Conservation (phyloP, 1,140 invertebrate species). For the Yoshiicerus persimilis region DNA sequence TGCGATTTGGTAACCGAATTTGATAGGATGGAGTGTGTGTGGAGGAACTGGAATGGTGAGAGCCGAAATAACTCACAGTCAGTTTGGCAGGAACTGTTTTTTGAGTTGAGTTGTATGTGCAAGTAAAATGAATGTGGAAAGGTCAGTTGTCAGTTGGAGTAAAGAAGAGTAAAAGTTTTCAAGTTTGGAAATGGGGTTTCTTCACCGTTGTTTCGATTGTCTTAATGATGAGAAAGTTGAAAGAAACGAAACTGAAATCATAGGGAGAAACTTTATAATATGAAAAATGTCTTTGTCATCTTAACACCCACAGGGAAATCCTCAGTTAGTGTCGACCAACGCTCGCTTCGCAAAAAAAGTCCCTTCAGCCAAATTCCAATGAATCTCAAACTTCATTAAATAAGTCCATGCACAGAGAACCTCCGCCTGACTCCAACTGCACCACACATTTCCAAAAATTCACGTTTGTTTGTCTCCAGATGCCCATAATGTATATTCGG, state of each 20-base stretch:
- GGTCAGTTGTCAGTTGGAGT: not conserved
- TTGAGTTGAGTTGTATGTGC: not conserved
- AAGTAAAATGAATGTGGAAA: not conserved
- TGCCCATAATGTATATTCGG: not conserved
- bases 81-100: not conserved
- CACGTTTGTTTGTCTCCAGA: not conserved
- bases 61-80: not conserved
- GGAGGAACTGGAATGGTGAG: no score
- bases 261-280: not conserved
- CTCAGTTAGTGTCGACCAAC: not conserved
- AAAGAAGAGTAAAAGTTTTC: not conserved
- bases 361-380: not conserved
- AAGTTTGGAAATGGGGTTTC: not conserved
- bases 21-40: no score
- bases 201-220: not conserved
- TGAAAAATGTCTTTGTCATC: not conserved
- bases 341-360: not conserved
- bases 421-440: no score
- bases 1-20: no score
- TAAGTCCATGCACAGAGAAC: no score
- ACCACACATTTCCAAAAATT: not conserved
- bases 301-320: not conserved
- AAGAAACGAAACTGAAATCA: not conserved
- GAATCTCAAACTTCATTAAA: not conserved
- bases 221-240: not conserved